phyloP scores from a whole-genome alignment of 2,113 vertebrate species.

The Electrona antarctica region DNA sequence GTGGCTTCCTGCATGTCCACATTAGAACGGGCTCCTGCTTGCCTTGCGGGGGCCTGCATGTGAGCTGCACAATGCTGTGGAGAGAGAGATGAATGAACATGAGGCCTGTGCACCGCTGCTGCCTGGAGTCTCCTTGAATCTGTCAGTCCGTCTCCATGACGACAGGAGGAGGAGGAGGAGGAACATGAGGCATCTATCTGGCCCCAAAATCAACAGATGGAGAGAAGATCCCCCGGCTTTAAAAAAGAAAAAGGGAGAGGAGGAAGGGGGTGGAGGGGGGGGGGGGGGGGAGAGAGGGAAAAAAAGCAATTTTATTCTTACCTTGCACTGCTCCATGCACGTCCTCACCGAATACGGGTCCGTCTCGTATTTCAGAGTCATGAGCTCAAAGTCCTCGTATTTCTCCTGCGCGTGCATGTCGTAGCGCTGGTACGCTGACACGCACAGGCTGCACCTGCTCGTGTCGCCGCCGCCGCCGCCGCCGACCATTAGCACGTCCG shows the following conservation, averaged over 20 bases:
- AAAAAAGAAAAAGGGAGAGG: too few relatives aligned
- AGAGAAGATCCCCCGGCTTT: slow-evolving; percentile 35
- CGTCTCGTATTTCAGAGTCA: slow-evolving; percentile 94
- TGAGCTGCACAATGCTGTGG: slow-evolving; percentile 4
- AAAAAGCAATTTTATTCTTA: slow-evolving; percentile 73
- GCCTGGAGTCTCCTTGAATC: slow-evolving; percentile 72
- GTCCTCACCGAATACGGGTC: slow-evolving; percentile 96
- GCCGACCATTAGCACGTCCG: slow-evolving; percentile 76
- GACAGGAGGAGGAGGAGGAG: slow-evolving; percentile 52
- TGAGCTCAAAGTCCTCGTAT: slow-evolving; percentile 95
- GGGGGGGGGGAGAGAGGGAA: too few relatives aligned
- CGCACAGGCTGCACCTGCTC: slow-evolving; percentile 87
- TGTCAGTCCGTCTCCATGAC: slow-evolving; percentile 74
- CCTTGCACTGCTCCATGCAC: slow-evolving; percentile 98
- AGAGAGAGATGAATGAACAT: slow-evolving; percentile 70
- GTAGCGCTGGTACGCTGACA: slow-evolving; percentile 92
- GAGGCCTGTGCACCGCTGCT: slow-evolving; percentile 39
- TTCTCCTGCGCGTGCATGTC: slow-evolving; percentile 98
- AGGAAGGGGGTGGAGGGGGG: too few relatives aligned
- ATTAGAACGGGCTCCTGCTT: slow-evolving; percentile 12
- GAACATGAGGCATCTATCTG: slow-evolving; percentile 58
- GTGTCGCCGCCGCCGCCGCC: slow-evolving; percentile 76
- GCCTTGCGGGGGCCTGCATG: neutral
- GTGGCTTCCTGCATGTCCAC: slow-evolving; percentile 53
- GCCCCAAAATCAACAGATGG: slow-evolving; percentile 74